Evolutionary conservation across 2,888 invertebrate species (phyloP), one percentile per base, ranked within the genome.

Genomic region (Drosophila birchii): DNA sequence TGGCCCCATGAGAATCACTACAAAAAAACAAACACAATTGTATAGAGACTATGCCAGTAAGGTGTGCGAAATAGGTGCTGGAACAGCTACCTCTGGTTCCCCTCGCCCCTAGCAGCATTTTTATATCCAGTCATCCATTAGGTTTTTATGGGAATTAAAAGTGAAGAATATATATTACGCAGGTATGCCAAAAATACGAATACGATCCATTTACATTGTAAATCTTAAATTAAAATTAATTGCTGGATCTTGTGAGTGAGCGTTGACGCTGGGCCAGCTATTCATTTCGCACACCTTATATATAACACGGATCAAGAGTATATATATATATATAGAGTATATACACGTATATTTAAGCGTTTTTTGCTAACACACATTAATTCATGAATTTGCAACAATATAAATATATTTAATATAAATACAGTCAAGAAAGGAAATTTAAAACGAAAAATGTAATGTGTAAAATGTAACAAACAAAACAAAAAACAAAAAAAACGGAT

Each of bases 301-400:
- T 34, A 59, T 20, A 51, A 51, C 34, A 39, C 38, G 69, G 69
- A 64, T 61, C 69, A 64, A 71, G 57, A 55, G 63, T 63, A 79
- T 58, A 57, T 84, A 67, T 43, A 32, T 32, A 18, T 18, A 49
- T 23, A 14, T 16, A 51, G 9, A 29, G 29, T 38, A 45, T 68
- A 39, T 32, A 69, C 57, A 23, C 23, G 43, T 67, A 67, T 41
- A 81, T 76, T 72, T 76, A 84, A 83, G 89, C 79, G 86, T 78
- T 87, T 81, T 81, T 83, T 83, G 87, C 88, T 89, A 89, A 87
- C 82, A 84, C 47, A 53, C 70, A 80, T 83, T 74, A 68, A 67
- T 45, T 75, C 83, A 75, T 74, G 38, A 78, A 80, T 78, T 80
- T 47, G 76, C 54, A 62, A 74, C 69, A 88, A 70, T 76, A 85